Conservation (phyloP, 2,113 vertebrate species). For the Rostratula benghalensis region DNA sequence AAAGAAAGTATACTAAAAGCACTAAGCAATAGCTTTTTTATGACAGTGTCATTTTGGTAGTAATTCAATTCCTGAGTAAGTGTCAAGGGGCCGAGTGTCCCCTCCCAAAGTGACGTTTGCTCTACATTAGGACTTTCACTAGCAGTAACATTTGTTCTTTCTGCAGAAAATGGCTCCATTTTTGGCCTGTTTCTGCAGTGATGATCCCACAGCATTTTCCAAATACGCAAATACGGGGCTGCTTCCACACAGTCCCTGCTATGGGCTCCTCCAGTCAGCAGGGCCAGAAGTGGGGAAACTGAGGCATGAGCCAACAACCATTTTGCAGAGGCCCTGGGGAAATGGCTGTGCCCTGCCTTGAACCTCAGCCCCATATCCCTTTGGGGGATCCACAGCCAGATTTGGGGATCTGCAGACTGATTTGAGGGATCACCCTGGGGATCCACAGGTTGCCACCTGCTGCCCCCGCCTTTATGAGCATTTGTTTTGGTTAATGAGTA, state of each 20-base stretch:
- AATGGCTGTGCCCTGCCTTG: fast-evolving
- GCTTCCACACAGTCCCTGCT: not conserved
- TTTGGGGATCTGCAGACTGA: not conserved
- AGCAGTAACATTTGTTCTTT: not conserved
- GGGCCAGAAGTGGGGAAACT: not conserved
- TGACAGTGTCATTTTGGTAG: not conserved
- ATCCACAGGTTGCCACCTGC: not conserved
- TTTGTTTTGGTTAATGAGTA: conserved; percentile 3
- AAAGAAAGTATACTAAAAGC: not conserved
- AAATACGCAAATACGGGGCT: fast-evolving
- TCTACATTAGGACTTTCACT: not conserved
- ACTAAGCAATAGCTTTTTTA: not conserved
- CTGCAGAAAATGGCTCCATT: not conserved
- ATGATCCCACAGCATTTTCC: not conserved
- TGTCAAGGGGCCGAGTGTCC: not conserved
- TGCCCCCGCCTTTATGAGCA: not conserved
- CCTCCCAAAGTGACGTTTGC: not conserved
- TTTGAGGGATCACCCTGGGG: not conserved
- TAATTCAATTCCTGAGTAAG: not conserved
- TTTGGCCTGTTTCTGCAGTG: not conserved
- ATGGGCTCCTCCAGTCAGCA: fast-evolving
- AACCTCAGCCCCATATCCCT: not conserved
- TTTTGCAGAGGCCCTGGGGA: not conserved
- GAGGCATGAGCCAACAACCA: not conserved
- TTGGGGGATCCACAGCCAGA: not conserved